Evolutionary conservation across 2,113 vertebrate species (phyloP).

Genomic region (Gila orcuttii): DNA sequence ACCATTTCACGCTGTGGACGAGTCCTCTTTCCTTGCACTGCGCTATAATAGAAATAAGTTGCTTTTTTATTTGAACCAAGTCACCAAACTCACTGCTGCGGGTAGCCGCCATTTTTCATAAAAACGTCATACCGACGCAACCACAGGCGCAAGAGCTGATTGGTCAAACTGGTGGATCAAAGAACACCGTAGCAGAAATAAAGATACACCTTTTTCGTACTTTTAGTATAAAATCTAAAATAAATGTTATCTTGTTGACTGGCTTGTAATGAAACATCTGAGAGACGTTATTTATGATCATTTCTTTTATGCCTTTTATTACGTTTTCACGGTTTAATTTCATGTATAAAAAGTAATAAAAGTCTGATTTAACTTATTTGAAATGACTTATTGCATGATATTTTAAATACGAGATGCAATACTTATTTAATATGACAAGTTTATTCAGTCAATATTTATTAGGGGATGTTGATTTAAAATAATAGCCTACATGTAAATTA

Average conservation of each 20-base stretch:
- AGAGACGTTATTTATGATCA: not conserved
- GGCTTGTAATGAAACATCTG: not conserved
- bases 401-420: not conserved
- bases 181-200: not conserved
- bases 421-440: not conserved
- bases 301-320: not conserved
- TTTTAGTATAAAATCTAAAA: not conserved
- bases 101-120: constrained; percentile 79
- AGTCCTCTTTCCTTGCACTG: constrained; percentile 92
- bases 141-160: not conserved
- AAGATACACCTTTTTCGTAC: not conserved
- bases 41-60: constrained; percentile 86
- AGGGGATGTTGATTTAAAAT: no score
- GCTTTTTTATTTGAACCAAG: constrained; percentile 90
- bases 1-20: constrained; percentile 96
- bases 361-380: not conserved
- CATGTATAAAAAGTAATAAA: not conserved
- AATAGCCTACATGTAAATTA: no score
- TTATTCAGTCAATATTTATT: not conserved
- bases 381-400: not conserved
- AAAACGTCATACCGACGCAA: constrained; percentile 15
- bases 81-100: constrained; percentile 82
- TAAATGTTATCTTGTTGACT: not conserved
- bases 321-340: not conserved
- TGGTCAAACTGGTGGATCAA: not conserved